phyloP scores from a whole-genome alignment of 2,113 vertebrate species.

The Entomyzon cyanotis region DNA sequence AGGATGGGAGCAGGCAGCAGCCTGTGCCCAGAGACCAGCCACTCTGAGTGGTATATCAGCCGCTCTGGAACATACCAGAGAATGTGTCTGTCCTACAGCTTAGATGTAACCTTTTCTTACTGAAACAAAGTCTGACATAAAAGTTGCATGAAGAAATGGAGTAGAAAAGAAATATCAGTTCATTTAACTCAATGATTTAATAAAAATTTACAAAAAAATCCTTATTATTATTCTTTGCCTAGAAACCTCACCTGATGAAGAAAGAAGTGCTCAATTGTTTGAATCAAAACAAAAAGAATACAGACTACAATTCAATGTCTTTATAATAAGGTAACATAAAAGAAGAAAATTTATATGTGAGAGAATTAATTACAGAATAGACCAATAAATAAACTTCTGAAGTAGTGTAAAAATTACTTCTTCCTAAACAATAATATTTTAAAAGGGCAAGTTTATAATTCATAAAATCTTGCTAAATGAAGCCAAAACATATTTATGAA shows the following conservation, averaged over 20 bases:
- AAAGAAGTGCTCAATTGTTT: background rate
- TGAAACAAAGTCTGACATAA: background rate
- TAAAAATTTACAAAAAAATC: background rate
- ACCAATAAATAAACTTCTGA: background rate
- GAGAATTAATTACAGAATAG: background rate
- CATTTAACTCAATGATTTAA: background rate
- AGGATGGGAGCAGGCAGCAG: background rate
- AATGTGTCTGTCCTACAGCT: background rate
- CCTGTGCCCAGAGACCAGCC: background rate
- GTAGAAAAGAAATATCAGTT: background rate
- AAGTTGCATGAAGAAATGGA: background rate
- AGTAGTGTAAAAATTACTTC: background rate
- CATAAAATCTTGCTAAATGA: background rate
- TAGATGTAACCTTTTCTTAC: background rate
- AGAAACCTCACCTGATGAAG: background rate
- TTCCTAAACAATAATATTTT: background rate
- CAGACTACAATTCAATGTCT: background rate
- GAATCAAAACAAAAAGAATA: background rate
- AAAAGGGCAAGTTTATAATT: background rate
- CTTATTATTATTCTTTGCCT: background rate
- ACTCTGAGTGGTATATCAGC: background rate
- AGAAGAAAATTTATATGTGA: background rate
- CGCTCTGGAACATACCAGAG: background rate
- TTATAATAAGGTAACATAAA: background rate
- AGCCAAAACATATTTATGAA: background rate